phyloP scores from a whole-genome alignment of 2,797 vertebrate genomes.

The Anolis apletophallus region DNA sequence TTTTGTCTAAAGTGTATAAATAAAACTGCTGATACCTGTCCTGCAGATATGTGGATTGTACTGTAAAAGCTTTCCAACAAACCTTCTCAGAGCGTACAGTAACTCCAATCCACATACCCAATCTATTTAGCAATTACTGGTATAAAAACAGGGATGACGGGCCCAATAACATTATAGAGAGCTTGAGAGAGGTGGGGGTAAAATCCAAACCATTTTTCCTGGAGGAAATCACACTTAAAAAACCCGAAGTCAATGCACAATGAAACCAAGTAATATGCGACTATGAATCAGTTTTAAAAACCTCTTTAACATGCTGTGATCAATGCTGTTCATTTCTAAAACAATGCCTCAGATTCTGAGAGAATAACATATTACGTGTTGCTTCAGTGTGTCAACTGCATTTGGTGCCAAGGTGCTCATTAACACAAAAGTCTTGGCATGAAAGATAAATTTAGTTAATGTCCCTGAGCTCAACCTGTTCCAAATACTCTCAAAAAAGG shows the following conservation, averaged over 20 bases:
- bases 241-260: background rate
- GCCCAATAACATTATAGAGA: slow-evolving; percentile 42
- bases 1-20: background rate
- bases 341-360: background rate
- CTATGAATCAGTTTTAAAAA: background rate
- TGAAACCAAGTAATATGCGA: background rate
- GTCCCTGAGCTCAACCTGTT: slow-evolving; percentile 26
- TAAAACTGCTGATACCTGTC: background rate
- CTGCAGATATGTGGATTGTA: background rate
- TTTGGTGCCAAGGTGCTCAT: slow-evolving; percentile 44
- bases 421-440: slow-evolving; percentile 52
- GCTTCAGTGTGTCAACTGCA: background rate
- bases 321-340: background rate
- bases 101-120: slow-evolving; percentile 44
- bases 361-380: fast-evolving
- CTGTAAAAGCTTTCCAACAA: background rate
- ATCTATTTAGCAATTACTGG: slow-evolving; percentile 50
- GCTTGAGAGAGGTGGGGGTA: slow-evolving; percentile 4
- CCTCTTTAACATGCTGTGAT: background rate
- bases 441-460: slow-evolving; percentile 30
- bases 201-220: background rate
- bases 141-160: background rate
- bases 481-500: slow-evolving; percentile 56
- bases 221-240: slow-evolving; percentile 27
- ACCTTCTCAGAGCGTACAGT: background rate